Base-by-base conservation (phyloP, 2,888 invertebrate genomes). In the Leptarthrus brevirostris region DNA sequence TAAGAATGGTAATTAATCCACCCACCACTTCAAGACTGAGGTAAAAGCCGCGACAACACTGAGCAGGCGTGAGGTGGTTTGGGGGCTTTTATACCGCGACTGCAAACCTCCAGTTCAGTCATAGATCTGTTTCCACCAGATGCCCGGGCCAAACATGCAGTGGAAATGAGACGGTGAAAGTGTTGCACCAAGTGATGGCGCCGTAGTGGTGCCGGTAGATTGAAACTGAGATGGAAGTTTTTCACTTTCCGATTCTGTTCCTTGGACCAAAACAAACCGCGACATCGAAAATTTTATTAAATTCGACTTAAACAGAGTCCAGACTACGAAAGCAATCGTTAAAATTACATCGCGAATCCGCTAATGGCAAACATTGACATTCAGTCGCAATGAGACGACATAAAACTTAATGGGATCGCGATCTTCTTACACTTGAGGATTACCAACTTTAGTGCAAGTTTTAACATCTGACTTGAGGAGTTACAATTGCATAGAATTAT, bases 1-100 rank as follows among this genome's bases (percentile, higher is more conserved):
- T 14, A 6, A 8, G 3, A 40, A 40, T 12, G 30, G 8, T 36
- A 47, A 36, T 72, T 72, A 44, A 44, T 56, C 56, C 71, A 54
- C 71, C 71, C 71, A 72, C 71, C 44, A 56, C 71, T 54, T 72
- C 10, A 22, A 40, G 20, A n/a, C 71, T 12, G 49, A 40, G 40
- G 54, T 34, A 54, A 79, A 79, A 78, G 78, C 76, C 78, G 77
- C 79, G 79, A 78, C 78, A 79, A 77, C 79, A 82, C 82, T 82
- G 82, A 82, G 80, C 80, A 79, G 79, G 79, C 77, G 78, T 78
- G 80, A 81, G 80, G 78, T 77, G 78, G 78, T 79, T 78, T 79
- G 79, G 79, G 80, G 79, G 81, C 81, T 82, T 82, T 82, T 82
- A 82, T 82, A 82, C 80, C 77, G 61, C 79, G 78, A 78, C 66